phyloP scores from a whole-genome alignment of 2,888 invertebrate species.

The Luperina nickerlii region DNA sequence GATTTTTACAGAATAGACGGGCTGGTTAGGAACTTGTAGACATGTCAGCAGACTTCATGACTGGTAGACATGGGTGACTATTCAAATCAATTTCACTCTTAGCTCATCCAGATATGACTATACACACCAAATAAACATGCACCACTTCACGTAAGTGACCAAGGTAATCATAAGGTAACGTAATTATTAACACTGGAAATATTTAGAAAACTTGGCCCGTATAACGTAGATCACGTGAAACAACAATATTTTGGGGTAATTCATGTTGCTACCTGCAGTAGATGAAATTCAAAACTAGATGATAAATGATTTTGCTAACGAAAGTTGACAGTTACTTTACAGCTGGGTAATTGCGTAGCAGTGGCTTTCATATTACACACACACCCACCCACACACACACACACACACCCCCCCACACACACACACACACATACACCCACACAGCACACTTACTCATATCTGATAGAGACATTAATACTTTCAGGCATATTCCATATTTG shows the following conservation, averaged over 20 bases:
- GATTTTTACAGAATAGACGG: background rate
- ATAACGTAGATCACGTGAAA: conserved; percentile 3
- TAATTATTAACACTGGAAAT: background rate
- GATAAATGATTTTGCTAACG: conserved; percentile 13
- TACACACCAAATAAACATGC: conserved; percentile 3
- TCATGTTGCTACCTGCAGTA: background rate
- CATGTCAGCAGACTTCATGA: background rate
- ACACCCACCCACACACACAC: too few species aligned
- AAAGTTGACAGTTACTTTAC: background rate
- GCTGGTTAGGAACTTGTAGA: background rate
- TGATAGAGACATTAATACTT: too few species aligned
- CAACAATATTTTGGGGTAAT: conserved; percentile 21
- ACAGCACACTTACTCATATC: too few species aligned
- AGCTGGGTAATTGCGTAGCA: too few species aligned
- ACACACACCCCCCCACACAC: too few species aligned
- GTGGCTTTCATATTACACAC: too few species aligned
- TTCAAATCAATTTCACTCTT: background rate
- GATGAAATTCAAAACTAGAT: conserved; percentile 3
- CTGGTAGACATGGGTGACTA: too few species aligned
- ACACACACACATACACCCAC: too few species aligned
- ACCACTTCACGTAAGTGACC: background rate
- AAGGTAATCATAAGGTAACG: too few species aligned
- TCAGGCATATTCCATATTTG: too few species aligned
- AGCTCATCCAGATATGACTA: background rate
- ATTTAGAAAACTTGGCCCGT: conserved; percentile 13